A percentile compares a stretch with the other conserved stretches of the same genome.
phyloP scores from a whole-genome alignment of 1,140 invertebrate species.

The Ips typographus region DNA sequence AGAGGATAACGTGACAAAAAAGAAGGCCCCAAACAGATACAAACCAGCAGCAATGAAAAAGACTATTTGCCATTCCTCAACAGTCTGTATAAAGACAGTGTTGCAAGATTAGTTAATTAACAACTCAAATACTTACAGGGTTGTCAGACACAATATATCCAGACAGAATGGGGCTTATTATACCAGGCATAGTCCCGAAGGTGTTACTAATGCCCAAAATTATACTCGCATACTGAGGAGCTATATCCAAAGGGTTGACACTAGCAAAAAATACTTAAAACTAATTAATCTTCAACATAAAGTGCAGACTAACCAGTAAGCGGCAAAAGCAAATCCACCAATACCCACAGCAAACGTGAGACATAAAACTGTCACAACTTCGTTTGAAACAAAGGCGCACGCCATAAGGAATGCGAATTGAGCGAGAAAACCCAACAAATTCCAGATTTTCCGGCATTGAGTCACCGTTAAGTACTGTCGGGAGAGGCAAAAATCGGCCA shows the following conservation, averaged over 20 bases:
- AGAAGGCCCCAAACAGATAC: slow-evolving; percentile 68
- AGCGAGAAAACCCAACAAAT: slow-evolving; percentile 75
- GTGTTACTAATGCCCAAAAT: slow-evolving; percentile 88
- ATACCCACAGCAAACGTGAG: slow-evolving; percentile 84
- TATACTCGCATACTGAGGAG: slow-evolving; percentile 77
- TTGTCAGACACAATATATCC: slow-evolving; percentile 74
- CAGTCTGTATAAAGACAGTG: slow-evolving; percentile 59
- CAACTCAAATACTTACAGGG: slow-evolving; percentile 55
- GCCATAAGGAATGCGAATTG: slow-evolving; percentile 84
- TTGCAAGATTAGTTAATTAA: slow-evolving; percentile 8
- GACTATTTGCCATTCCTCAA: slow-evolving; percentile 77
- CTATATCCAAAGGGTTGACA: slow-evolving; percentile 86
- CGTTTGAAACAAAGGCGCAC: slow-evolving; percentile 68
- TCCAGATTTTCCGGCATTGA: slow-evolving; percentile 72
- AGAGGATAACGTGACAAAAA: not conserved
- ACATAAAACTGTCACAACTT: slow-evolving; percentile 68
- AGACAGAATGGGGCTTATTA: slow-evolving; percentile 78
- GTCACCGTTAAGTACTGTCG: slow-evolving; percentile 69
- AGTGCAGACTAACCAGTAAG: slow-evolving; percentile 65
- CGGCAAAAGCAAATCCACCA: slow-evolving; percentile 87
- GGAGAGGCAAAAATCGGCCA: slow-evolving; percentile 75
- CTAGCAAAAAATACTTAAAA: slow-evolving; percentile 51
- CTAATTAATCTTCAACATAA: not conserved
- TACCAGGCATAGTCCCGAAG: slow-evolving; percentile 84
- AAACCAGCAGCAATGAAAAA: slow-evolving; percentile 80